Evolutionary conservation across 2,797 vertebrate species (phyloP).

Genomic region (Lithobates sylvaticus): DNA sequence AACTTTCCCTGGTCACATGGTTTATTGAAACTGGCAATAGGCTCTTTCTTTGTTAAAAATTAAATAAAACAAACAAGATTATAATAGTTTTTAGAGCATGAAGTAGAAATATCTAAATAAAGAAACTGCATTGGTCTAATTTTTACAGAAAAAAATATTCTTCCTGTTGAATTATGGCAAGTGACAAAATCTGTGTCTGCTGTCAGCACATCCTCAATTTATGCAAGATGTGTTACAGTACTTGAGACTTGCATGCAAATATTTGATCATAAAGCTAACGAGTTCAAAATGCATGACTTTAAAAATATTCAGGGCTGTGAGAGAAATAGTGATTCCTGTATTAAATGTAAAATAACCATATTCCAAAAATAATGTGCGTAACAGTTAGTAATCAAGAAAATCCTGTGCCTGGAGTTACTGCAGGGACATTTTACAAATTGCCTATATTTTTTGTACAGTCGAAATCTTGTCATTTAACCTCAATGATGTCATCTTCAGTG

Average conservation of each 20-base stretch:
- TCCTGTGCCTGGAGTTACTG: background rate
- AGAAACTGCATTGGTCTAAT: no score
- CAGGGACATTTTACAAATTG: constrained; percentile 43
- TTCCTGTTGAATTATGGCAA: no score
- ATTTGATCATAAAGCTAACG: background rate
- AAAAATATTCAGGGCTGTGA: background rate
- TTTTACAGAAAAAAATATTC: no score
- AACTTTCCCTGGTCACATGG: no score
- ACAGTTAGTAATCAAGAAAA: constrained; percentile 28
- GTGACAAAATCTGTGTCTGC: background rate
- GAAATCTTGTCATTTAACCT: constrained; percentile 56
- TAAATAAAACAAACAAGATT: no score
- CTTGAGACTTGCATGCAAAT: background rate
- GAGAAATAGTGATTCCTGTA: background rate
- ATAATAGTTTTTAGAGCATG: no score
- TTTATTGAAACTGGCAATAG: no score
- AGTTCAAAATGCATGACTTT: background rate
- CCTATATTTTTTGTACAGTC: constrained; percentile 47
- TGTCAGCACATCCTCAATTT: background rate
- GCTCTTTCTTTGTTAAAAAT: no score
- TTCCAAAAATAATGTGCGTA: background rate
- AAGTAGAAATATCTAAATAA: no score
- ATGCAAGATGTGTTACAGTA: background rate
- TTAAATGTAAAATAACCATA: background rate
- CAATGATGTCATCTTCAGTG: constrained; percentile 56